Percentiles rank a stretch among this genome's conserved stretches.
These are phyloP conservation scores for Pecten maximus DNA, from an alignment of 2,888 invertebrate genomes.

Conservation along the genomic window DNA sequence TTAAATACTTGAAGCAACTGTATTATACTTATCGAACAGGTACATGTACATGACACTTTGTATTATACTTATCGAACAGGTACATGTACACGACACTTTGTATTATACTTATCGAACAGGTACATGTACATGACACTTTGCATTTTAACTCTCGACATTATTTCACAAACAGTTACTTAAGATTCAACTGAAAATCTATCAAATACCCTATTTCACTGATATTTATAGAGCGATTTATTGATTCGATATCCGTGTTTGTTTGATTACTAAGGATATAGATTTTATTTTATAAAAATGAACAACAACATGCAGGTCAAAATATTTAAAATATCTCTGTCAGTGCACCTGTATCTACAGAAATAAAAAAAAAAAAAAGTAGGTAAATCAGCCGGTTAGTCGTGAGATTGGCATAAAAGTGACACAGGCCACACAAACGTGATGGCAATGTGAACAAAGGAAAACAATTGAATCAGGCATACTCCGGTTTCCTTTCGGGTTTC, in stretches of 20 bases:
- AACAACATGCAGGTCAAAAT: neutral
- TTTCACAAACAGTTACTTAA: neutral
- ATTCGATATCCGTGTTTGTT: neutral
- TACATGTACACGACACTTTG: no score
- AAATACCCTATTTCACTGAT: no score
- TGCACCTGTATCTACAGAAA: neutral
- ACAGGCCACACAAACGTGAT: neutral
- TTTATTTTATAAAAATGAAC: neutral
- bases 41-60: no score
- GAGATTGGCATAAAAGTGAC: neutral
- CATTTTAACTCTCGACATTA: no score
- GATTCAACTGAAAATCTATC: neutral
- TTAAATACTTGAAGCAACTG: neutral
- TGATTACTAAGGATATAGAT: neutral
- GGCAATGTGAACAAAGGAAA: neutral
- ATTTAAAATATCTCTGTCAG: neutral
- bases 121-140: neutral
- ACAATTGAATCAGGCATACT: neutral
- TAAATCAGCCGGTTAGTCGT: neutral
- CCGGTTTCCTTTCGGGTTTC: constrained; percentile 3
- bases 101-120: neutral
- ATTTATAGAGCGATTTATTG: neutral
- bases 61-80: neutral
- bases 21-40: neutral
- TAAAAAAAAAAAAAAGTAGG: neutral